Base-by-base conservation (phyloP, 2,888 invertebrate genomes). In the Thymelicus lineola region DNA sequence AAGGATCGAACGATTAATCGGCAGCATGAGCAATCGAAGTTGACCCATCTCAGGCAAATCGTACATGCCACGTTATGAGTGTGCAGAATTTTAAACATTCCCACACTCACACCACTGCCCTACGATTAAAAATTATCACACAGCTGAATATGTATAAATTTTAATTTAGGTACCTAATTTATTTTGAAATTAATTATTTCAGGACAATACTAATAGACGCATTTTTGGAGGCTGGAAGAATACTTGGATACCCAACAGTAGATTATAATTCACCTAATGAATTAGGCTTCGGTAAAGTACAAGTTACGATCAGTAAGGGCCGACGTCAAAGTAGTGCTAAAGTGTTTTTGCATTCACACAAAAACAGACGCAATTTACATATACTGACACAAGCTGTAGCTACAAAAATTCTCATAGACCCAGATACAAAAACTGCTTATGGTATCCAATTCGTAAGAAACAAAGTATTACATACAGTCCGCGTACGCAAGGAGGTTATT, bases 401-500 rank as follows among this genome's bases (percentile, higher is more conserved):
- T 0, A 95, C 95, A 0, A 96, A 95, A 86, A 86, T 97, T 4
- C 83, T 97, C 0, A 95, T 97, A 15, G 95, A 96, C 78, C 91
- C 92, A 0, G 73, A 84, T 14, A 95, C 95, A 0, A 96, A 95
- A 77, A 87, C 88, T 17, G 96, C 97, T 0, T 94, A 95, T 72
- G 97, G 97, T 0, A 95, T 97, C 0, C 93, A 96, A 76, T 96
- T 96, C 73, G 85, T 94, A 0, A 94, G 95, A 66, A 93, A 95
- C 15, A 90, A 90, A 20, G 75, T 87, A 12, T 82, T 82, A 42
- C 87, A 88, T 72, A 89, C 87, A 10, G 95, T 95, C 0, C 87
- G 84, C 59, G 97, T 96, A 0, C 94, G 94, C 2, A 97, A 96
- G 82, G 98, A 98, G 89, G 96, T 99, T 0, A 97, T 98, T 66